Evolutionary conservation across 2,888 invertebrate genomes (phyloP), one percentile per base, ranked within the genome.

Genomic region (Trissolcus brochymenae): DNA sequence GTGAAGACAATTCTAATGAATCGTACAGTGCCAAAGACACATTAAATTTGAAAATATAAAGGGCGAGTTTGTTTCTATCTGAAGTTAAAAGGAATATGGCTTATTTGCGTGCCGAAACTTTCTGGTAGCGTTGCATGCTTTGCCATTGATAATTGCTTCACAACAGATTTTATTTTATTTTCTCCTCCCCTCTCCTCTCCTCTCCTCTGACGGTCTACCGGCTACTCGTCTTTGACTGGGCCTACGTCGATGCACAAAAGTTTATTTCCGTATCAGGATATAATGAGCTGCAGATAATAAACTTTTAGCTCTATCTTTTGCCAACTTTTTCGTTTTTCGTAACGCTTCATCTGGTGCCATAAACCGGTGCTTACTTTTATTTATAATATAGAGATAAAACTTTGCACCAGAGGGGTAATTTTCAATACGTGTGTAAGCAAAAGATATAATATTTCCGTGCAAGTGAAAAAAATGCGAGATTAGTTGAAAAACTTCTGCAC

Each of bases 71-170:
- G 80, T 74, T 74, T 79, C 82, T 80, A 83, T 81, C 78, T 81
- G 80, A 87, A 87, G 86, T 87, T 87, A 83, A 86, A 86, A 86
- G 86, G 85, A 87, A 87, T 87, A 88, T 86, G 86, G 87, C 87
- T 88, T 87, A 89, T 88, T 88, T 87, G 88, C 88, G 87, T 87
- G 88, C 86, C 84, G 77, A 88, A 87, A 88, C 83, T 88, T 88
- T 88, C 84, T 83, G 83, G 83, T 83, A 85, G 80, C 82, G 80
- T 88, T 87, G 86, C 87, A 87, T 86, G 87, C 86, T 80, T 82
- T 83, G 82, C 83, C 85, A 87, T 88, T 88, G 87, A 87, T 88
- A 88, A 88, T 88, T 88, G 87, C 87, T 87, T 87, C 83, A 82
- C 85, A 85, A 86, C 87, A 85, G 85, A 87, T 87, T 86, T 85